These are phyloP conservation scores for Acrobasis repandana DNA, from an alignment of 2,888 invertebrate genomes.

Conservation along the genomic window DNA sequence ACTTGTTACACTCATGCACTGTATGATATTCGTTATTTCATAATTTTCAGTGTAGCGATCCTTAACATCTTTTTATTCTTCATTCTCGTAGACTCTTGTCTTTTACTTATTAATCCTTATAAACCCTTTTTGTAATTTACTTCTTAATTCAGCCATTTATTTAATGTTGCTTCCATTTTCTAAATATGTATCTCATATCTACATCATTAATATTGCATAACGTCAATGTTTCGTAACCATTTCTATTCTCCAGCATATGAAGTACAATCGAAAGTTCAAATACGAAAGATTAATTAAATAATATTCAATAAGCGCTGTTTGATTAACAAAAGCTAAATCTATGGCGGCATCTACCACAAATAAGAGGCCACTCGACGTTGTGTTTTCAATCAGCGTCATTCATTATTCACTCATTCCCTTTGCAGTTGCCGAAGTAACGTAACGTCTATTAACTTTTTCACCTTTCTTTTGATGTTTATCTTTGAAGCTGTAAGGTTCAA, in stretches of 20 bases:
- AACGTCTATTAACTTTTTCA: conserved; percentile 8
- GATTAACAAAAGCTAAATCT: conserved; percentile 81
- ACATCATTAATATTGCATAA: conserved; percentile 20
- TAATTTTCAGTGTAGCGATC: no score
- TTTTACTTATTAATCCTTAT: conserved; percentile 2
- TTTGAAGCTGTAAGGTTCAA: conserved; percentile 14
- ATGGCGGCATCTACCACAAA: conserved; percentile 80
- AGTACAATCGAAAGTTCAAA: conserved; percentile 60
- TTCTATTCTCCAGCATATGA: conserved; percentile 41
- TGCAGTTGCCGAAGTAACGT: conserved; percentile 70
- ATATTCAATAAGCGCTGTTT: conserved; percentile 78
- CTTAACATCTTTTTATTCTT: no score
- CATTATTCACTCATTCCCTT: conserved; percentile 80
- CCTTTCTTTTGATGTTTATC: conserved; percentile 11
- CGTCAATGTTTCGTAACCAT: conserved; percentile 40
- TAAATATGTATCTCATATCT: background rate
- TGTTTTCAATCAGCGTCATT: conserved; percentile 80
- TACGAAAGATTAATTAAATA: conserved; percentile 78
- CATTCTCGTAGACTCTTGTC: background rate
- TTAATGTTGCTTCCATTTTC: background rate
- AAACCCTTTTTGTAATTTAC: background rate
- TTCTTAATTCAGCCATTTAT: no score
- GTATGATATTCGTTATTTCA: no score
- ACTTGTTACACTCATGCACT: no score
- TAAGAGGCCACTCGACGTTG: conserved; percentile 69